Evolutionary conservation across 1,140 invertebrate species (phyloP), one percentile per base, ranked within the genome.

Genomic region (Ephestia elutella): DNA sequence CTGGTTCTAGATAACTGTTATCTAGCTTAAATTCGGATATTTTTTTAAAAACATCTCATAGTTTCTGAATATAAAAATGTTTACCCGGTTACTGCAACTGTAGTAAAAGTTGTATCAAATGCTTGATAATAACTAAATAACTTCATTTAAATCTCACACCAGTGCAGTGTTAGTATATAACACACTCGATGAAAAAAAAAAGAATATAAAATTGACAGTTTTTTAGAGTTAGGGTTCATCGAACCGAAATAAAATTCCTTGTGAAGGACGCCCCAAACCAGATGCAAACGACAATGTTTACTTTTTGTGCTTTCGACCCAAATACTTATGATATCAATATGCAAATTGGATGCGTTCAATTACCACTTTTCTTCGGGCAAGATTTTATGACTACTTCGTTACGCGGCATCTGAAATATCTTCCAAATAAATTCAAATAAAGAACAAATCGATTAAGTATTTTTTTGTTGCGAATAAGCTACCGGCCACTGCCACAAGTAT

Each of bases 301-400:
- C 10, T 56, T 62, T 53, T 35, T 59, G 30, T 62, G 60, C 56
- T 60, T 63, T 58, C 55, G 51, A 15, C n/a, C 49, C 13, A 54
- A 28, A 19, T 20, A 25, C 30, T 32, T 54, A 25, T 58, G 58
- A 63, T 66, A 68, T 67, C 62, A 54, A 59, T 62, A 75, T 73
- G 67, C 59, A 68, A 76, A 76, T 72, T 49, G 60, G 51, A 50
- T 35, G 49, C 53, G 49, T 62, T 70, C 66, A 64, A 70, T 75
- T 75, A 72, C 54, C 57, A 51, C 60, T 68, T 66, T 62, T 59
- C 54, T 59, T 65, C 62, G 60, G 59, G 55, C 49, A 10, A 56
- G 18, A 54, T 69, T 67, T 67, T 59, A 70, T 65, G 51, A 68
- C 76, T 78, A 73, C 79, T 76, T 72, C 65, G 66, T 73, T 81